Evolutionary conservation across 1,140 invertebrate genomes (phyloP), one percentile per base, ranked within the genome.

Genomic region (Danaus plexippus): DNA sequence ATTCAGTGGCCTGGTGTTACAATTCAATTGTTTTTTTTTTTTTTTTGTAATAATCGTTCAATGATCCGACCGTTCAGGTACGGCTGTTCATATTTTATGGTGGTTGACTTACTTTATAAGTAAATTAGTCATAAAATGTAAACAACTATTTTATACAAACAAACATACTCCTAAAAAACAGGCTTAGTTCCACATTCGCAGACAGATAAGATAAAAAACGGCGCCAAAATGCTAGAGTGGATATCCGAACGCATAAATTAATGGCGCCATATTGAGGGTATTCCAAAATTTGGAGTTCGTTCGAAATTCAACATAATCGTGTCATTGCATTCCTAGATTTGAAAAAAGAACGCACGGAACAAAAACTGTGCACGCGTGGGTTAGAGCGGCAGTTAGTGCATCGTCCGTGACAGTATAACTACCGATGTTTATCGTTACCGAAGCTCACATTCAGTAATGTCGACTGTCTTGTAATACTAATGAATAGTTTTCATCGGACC

Each of bases 291-390:
- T 68, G 44, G 64, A 69, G 54, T 73, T 67, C 54, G 55, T 57
- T 62, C 45, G 47, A 59, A 64, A 41, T 52, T 57, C 22, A 32
- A 32, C 4, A 6, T 32, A 8, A 32, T 32, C 22, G 22, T 8
- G 22, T 32, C 22, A 32, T 2, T 4, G 7, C 22, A 32, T 32
- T 32, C 22, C 22, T 32, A 32, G 22, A 32, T 66, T 62, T 42
- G 53, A 63, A 66, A 70, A 69, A 73, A 70, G 65, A 69, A 64
- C 55, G 53, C 56, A 9, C 15, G 15, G 59, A 49, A 70, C 60
- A 81, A 80, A 80, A 82, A 80, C 65, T 57, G 64, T 82, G 69
- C 77, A 79, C 80, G 80, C 78, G 77, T 79, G 69, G 67, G 64
- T 67, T 77, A 73, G 49, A 54, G 54, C 69, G 69, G 74, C 71